Conservation (phyloP, 1,140 invertebrate species). For the Drosophila ercepeae region DNA sequence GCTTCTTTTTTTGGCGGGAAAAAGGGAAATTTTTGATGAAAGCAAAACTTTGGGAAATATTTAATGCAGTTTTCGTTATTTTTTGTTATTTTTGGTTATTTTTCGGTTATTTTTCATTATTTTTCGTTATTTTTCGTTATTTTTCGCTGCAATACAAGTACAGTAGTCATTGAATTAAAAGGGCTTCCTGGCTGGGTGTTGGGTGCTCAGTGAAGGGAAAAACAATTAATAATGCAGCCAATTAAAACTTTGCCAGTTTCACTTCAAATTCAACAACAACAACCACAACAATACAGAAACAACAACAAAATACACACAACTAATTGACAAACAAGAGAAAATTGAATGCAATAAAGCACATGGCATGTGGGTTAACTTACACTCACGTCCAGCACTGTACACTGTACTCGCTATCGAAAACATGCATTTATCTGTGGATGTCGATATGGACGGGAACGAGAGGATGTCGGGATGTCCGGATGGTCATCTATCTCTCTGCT, state of each 20-base stretch:
- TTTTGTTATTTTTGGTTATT: too few relatives aligned
- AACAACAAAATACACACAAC: slow-evolving; percentile 51
- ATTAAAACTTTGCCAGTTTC: slow-evolving; percentile 79
- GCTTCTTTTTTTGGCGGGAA: not conserved
- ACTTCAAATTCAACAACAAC: slow-evolving; percentile 47
- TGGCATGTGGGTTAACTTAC: slow-evolving; percentile 45
- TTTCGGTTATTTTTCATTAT: too few relatives aligned
- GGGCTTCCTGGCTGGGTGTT: slow-evolving; percentile 1
- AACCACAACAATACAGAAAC: slow-evolving; percentile 40
- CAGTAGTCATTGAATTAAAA: slow-evolving; percentile 12
- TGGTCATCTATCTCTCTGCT: slow-evolving; percentile 46
- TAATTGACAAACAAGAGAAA: slow-evolving; percentile 80
- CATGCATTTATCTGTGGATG: slow-evolving; percentile 18
- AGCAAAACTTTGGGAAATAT: slow-evolving; percentile 56
- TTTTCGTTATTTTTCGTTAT: too few relatives aligned
- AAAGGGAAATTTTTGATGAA: not conserved
- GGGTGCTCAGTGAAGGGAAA: slow-evolving; percentile 71
- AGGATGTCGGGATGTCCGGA: slow-evolving; percentile 19
- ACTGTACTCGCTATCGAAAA: not conserved
- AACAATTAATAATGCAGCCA: slow-evolving; percentile 81
- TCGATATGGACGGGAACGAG: slow-evolving; percentile 3
- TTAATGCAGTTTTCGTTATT: too few relatives aligned
- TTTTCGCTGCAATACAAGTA: slow-evolving; percentile 35
- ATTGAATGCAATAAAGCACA: slow-evolving; percentile 79
- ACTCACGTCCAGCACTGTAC: slow-evolving; percentile 8